Evolutionary conservation across 2,797 vertebrate genomes (phyloP), one percentile per base, ranked within the genome.

Genomic region (Microctenopoma steveboyesi): DNA sequence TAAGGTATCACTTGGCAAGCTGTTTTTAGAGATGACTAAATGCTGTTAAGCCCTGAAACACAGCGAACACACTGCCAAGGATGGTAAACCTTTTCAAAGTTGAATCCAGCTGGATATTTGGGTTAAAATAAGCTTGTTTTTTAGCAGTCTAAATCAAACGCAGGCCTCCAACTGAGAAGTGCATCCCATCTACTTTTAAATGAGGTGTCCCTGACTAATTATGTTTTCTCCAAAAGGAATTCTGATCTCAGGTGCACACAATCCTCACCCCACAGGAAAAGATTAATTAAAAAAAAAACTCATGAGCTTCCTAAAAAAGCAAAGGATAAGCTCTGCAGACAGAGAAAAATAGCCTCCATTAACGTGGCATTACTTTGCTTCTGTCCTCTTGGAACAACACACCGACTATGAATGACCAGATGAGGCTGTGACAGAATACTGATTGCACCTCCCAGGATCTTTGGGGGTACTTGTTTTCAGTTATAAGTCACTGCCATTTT

Each of bases 1-100:
- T 88, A 88, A 86, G 84, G 77, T 83, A 88, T 90, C 86, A 85
- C 81, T 84, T 80, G 69, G 79, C 74, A 78, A 67, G 81, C 81
- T 74, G 64, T 53, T 81, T 86, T 87, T 63, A 76, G 78, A 78
- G 79, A 83, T 72, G 85, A 83, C 81, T 86, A 88, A 89, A 88
- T 55, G 70, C 70, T 63, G 78, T 72, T 76, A 86, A 88, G 82
- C 76, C 60, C 76, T 64, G 50, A 86, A 86, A 88, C 76, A 80
- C 72, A 64, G 67, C 1, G 69, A 76, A 51, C 72, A 60, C 11
- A 9, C 59, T 3, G 47, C 48, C 59, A 39, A 43, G 56, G 45
- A 76, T 12, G 27, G 52, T 2, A 12, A 54, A 40, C 50, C 62
- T 46, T 63, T 35, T 75, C 12, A 54, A 69, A 66, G 73, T 45